Evolutionary conservation across 2,797 vertebrate species (phyloP), one percentile per base, ranked within the genome.

Genomic region (Enteromius radiatus): DNA sequence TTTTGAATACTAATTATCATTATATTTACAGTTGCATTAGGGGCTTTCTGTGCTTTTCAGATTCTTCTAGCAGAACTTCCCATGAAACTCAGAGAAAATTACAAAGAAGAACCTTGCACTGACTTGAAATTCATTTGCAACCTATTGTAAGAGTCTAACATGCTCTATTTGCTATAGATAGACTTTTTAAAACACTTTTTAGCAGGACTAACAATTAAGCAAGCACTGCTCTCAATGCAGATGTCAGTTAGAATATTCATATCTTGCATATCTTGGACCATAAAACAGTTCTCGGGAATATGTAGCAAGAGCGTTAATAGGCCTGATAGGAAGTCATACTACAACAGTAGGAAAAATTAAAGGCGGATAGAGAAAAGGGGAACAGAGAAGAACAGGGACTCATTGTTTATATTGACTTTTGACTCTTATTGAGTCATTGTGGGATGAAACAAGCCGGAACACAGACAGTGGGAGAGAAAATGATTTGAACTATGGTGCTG

Each of bases 41-140:
- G 90, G 91, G 88, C 76, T 92, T 94, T 93, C 84, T 61, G 59
- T 70, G 41, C 73, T 74, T 78, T 89, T 89, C 28, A 88, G 70
- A 73, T 70, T 86, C 85, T 84, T 67, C 79, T 81, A 87, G 26
- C 45, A 84, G 85, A 80, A 84, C 78, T 86, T 86, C 80, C 85
- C 84, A 43, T 83, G 87, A 86, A 91, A 84, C 52, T 70, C 81
- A 88, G 70, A 86, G 78, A 78, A 74, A 80, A 21, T 31, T 73
- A 67, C 78, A 12, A 23, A 88, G 87, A 91, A 90, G 87, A 91
- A 91, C 80, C 54, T 65, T 33, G 43, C 15, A 23, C 54, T 21
- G 59, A 63, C 52, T 68, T 76, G 0, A 75, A 65, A 7, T 73
- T 15, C n/a, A 28, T 76, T 76, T 19, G 36, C 43, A 15, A 49